Evolutionary conservation across 2,888 invertebrate genomes (phyloP).

Genomic region (Blastobasis adustella): DNA sequence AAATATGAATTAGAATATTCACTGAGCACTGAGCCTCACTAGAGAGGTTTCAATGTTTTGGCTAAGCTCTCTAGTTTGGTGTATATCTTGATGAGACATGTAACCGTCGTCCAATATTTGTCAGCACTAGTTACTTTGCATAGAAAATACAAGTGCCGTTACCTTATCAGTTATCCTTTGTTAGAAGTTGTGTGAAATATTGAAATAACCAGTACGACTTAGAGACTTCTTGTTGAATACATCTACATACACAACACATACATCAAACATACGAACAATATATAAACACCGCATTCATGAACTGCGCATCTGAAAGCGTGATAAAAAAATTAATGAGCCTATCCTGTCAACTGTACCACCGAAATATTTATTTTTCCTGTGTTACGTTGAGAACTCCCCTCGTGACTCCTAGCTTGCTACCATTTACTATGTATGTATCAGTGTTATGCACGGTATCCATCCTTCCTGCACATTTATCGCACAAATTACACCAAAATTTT

Average conservation of each 20-base stretch:
- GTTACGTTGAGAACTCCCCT: conserved; percentile 51
- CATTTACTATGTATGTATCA: conserved; percentile 46
- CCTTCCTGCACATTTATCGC: conserved; percentile 63
- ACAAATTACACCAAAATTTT: conserved; percentile 60
- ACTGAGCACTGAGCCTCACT: conserved; percentile 46
- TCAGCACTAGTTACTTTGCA: conserved; percentile 24
- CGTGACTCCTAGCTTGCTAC: conserved; percentile 64
- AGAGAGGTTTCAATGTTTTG: conserved; percentile 25
- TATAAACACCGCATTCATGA: conserved; percentile 39
- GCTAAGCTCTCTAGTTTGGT: conserved; percentile 30
- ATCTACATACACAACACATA: conserved; percentile 29
- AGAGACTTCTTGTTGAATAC: conserved; percentile 25
- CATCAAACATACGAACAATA: conserved; percentile 29
- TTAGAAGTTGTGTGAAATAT: conserved; percentile 13
- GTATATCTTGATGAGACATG: conserved; percentile 14
- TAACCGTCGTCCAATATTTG: conserved; percentile 27
- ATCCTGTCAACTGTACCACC: conserved; percentile 53
- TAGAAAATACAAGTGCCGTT: too few relatives aligned
- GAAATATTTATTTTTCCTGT: conserved; percentile 43
- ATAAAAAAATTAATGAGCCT: conserved; percentile 50
- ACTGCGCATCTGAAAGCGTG: conserved; percentile 63
- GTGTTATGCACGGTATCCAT: conserved; percentile 68
- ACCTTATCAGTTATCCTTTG: background rate
- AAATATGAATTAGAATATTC: conserved; percentile 46
- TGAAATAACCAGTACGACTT: conserved; percentile 40